These are phyloP conservation scores for Drymodes brunneopygia DNA, from an alignment of 2,113 vertebrate genomes.

Conservation along the genomic window DNA sequence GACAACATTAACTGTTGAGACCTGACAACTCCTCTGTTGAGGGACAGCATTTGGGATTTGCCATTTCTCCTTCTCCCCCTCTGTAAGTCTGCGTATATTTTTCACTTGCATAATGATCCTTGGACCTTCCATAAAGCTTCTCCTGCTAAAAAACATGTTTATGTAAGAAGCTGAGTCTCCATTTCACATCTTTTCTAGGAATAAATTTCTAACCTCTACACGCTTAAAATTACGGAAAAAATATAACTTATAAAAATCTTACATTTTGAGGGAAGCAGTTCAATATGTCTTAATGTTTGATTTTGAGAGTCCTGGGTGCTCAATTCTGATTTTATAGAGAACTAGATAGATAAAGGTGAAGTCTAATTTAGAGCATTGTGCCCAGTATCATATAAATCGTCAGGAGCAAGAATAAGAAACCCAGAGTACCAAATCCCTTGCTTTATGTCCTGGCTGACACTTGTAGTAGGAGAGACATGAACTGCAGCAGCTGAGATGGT, in stretches of 20 bases:
- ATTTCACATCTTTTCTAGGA: background rate
- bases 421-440: background rate
- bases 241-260: background rate
- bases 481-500: background rate
- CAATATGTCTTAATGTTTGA: background rate
- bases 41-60: background rate
- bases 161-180: background rate
- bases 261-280: background rate
- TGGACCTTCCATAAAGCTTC: background rate
- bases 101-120: background rate
- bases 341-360: background rate
- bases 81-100: background rate
- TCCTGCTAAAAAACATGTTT: background rate
- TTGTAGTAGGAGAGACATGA: background rate
- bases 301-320: background rate
- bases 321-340: background rate
- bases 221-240: background rate
- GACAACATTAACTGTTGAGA: conserved; percentile 29
- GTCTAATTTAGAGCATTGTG: background rate
- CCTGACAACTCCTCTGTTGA: background rate
- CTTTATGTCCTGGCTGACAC: background rate
- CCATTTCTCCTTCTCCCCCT: background rate
- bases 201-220: background rate
- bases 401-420: background rate
- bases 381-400: background rate